Base-by-base conservation (phyloP, 2,113 vertebrate genomes). In the Lathamus discolor region DNA sequence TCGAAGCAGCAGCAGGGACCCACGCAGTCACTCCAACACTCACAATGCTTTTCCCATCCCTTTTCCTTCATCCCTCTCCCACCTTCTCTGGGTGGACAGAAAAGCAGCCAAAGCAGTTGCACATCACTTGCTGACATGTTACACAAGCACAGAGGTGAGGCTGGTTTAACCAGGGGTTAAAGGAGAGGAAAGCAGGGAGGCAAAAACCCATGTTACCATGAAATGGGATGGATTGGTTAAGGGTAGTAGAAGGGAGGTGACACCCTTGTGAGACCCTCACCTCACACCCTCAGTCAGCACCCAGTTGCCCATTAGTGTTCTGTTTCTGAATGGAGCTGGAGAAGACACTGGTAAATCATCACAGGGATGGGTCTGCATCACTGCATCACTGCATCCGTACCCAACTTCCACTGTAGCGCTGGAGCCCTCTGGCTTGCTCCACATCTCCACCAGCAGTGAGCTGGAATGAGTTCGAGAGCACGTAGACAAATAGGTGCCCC, bases 201-300 rank as follows among this genome's bases (percentile, higher is more conserved):
- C 61, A 94, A 83, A 96, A 91, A 67, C 20, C 81, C 10, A 4
- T 33, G 94, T 98, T 97, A 97, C 97, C 95, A 96, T 37, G 90
- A 96, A 98, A 98, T 57, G 90, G 97, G 97, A 95, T 96, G 95
- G 86, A 97, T 97, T 49, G 97, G 96, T 90, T 96, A 97, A 73
- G 95, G 96, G 98, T 96, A 97, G 97, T 96, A 96, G 97, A 97
- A 91, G 95, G 97, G 97, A 97, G 98, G 97, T 93, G 97, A 97
- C 98, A 97, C 96, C 98, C 98, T 98, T 83, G 96, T 95, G 92
- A 98, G 97, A 96, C 97, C 97, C 96, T 96, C 97, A 95, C 95
- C 96, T 98, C 98, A 97, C 97, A 98, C 93, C 96, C 97, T 94
- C 91, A 83, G 98, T 28, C 61, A 59, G 46, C 33, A 63, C 33